Percentiles rank a stretch among this genome's conserved stretches.
Evolutionary conservation across 2,888 invertebrate genomes (phyloP).

Genomic region (Ellobium chinense): DNA sequence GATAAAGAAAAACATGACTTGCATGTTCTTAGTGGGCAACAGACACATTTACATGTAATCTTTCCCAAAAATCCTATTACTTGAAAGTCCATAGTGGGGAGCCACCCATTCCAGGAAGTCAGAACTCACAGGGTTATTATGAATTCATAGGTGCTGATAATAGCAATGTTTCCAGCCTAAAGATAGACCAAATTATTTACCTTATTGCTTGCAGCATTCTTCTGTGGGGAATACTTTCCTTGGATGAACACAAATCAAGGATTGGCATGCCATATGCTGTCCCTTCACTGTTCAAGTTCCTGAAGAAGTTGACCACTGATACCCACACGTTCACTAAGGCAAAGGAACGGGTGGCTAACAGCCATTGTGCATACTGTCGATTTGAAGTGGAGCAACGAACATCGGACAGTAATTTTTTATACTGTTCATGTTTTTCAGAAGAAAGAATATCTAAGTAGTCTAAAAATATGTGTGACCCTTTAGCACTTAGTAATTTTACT

Average conservation of each 20-base stretch:
- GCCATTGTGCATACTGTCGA: conserved; percentile 76
- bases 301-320: conserved; percentile 75
- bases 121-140: too few relatives aligned
- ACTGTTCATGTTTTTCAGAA: conserved; percentile 68
- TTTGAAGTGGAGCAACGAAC: conserved; percentile 75
- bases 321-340: conserved; percentile 76
- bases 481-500: conserved; percentile 66
- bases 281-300: conserved; percentile 60
- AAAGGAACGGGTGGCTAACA: conserved; percentile 75
- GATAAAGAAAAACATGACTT: too few relatives aligned
- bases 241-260: conserved; percentile 27
- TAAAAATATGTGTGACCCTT: conserved; percentile 72
- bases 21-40: too few relatives aligned
- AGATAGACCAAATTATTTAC: too few relatives aligned
- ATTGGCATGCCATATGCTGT: conserved; percentile 43
- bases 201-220: conserved; percentile 71
- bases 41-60: too few relatives aligned
- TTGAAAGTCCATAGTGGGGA: too few relatives aligned
- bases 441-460: conserved; percentile 75
- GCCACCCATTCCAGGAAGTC: too few relatives aligned
- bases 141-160: too few relatives aligned
- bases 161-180: too few relatives aligned
- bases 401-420: conserved; percentile 74
- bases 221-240: conserved; percentile 57
- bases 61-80: too few relatives aligned